Base-by-base conservation (phyloP, 1,140 invertebrate genomes). In the Zaprionus capensis region DNA sequence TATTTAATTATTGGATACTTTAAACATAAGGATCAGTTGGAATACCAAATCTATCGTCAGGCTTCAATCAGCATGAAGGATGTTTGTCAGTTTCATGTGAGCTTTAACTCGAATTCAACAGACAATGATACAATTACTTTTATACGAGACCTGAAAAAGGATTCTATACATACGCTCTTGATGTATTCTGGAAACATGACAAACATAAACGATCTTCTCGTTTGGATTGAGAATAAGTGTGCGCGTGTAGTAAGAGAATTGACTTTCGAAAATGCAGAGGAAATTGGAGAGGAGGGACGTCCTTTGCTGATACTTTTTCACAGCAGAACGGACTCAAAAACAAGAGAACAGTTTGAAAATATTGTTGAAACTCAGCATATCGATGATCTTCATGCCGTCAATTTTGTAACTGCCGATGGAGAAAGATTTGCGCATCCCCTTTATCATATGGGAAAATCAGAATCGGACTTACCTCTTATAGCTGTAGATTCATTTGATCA, bases 1-100 rank as follows among this genome's bases (percentile, higher is more conserved):
- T 94, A 97, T 76, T 96, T 97, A 81, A 95, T 99, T 15, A 96
- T 99, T 85, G 98, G 97, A 5, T 99, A 98, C 92, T 99, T 99
- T 94, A 95, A 96, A 59, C 94, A 94, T 53, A 95, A 96, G 82
- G 95, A 97, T 80, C 95, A 96, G 62, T 94, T 95, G 1, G 96
- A 97, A 79, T 98, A 97, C 92, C 93, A 95, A 57, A 94, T 95
- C 20, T 96, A 97, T 85, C 94, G 97, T 68, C 95, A 95, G 87
- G 96, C 97, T 2, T 97, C 97, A 0, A 95, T 95, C 1, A 96
- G 96, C 92, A 93, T 99, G 1, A 97, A 98, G 86, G 98, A 99
- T 83, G 97, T 99, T 80, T 99, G 99, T 88, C 94, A 96, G 63
- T 99, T 99, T 87, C 96, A 97, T 93, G 96, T 96, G 91, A 98